Evolutionary conservation across 2,888 invertebrate species (phyloP).

Genomic region (Formica aserva): DNA sequence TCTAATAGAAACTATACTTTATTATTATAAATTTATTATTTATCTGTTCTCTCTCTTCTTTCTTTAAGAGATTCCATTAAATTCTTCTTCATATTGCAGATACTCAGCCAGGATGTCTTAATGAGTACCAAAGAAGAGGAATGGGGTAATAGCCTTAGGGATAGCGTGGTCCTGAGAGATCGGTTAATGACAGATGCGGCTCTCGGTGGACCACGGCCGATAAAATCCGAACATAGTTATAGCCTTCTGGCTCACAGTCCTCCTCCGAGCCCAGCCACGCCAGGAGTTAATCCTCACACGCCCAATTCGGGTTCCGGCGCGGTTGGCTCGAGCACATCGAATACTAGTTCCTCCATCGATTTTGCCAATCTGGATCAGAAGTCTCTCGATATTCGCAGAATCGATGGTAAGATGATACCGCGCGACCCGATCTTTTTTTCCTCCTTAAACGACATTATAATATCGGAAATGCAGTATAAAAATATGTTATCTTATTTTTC

Average conservation of each 20-base stretch:
- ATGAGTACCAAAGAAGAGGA: conserved; percentile 88
- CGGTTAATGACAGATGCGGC: conserved; percentile 96
- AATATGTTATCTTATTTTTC: neutral
- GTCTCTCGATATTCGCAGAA: conserved; percentile 76
- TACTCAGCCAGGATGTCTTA: conserved; percentile 88
- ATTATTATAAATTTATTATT: neutral
- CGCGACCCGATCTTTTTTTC: neutral
- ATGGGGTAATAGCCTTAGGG: conserved; percentile 87
- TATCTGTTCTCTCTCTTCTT: neutral
- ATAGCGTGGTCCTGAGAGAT: conserved; percentile 93
- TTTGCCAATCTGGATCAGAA: conserved; percentile 72
- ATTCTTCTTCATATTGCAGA: conserved; percentile 84
- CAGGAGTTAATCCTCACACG: conserved; percentile 75
- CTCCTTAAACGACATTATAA: neutral
- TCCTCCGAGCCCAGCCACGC: conserved; percentile 80
- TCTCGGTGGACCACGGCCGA: conserved; percentile 91
- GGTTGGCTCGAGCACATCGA: conserved; percentile 67
- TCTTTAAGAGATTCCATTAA: neutral
- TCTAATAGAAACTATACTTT: neutral
- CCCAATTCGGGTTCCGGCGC: conserved; percentile 74
- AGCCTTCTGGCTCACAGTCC: conserved; percentile 87
- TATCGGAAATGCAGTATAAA: too few relatives aligned
- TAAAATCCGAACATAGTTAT: conserved; percentile 97
- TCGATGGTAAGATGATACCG: conserved; percentile 76
- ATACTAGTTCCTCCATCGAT: conserved; percentile 65